Evolutionary conservation across 2,888 invertebrate genomes (phyloP).

Genomic region (Agrilus cyanescens): DNA sequence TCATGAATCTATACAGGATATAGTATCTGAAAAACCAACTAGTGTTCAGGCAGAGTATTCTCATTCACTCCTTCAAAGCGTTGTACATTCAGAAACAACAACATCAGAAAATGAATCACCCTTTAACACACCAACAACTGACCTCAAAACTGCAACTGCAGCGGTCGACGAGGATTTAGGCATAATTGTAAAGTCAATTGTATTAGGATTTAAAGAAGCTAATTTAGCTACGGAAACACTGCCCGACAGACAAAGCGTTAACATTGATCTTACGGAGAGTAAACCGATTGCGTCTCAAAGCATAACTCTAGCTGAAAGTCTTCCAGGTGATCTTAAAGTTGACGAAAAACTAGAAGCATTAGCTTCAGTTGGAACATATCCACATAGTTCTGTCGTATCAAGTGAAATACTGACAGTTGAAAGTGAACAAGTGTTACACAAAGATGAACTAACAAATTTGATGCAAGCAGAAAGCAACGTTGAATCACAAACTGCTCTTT

Average conservation of each 20-base stretch:
- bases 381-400: slow-evolving; percentile 28
- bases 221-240: slow-evolving; percentile 27
- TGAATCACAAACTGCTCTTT: slow-evolving; percentile 31
- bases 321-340: slow-evolving; percentile 22
- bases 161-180: slow-evolving; percentile 34
- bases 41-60: slow-evolving; percentile 29
- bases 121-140: slow-evolving; percentile 26
- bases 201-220: slow-evolving; percentile 39
- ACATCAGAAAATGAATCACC: slow-evolving; percentile 35
- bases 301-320: slow-evolving; percentile 31
- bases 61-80: slow-evolving; percentile 23
- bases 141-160: slow-evolving; percentile 32
- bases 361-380: slow-evolving; percentile 25
- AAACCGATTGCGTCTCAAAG: slow-evolving; percentile 35
- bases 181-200: slow-evolving; percentile 37
- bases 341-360: slow-evolving; percentile 13
- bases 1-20: slow-evolving; percentile 31
- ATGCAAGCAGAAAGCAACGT: slow-evolving; percentile 35
- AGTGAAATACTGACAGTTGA: slow-evolving; percentile 34
- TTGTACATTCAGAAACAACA: slow-evolving; percentile 34
- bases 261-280: slow-evolving; percentile 28
- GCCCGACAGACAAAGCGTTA: slow-evolving; percentile 27
- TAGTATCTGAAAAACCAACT: slow-evolving; percentile 27
- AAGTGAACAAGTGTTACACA: slow-evolving; percentile 31
- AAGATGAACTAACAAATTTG: slow-evolving; percentile 28